phyloP scores from a whole-genome alignment of 2,797 vertebrate species.

The Scleropages formosus region DNA sequence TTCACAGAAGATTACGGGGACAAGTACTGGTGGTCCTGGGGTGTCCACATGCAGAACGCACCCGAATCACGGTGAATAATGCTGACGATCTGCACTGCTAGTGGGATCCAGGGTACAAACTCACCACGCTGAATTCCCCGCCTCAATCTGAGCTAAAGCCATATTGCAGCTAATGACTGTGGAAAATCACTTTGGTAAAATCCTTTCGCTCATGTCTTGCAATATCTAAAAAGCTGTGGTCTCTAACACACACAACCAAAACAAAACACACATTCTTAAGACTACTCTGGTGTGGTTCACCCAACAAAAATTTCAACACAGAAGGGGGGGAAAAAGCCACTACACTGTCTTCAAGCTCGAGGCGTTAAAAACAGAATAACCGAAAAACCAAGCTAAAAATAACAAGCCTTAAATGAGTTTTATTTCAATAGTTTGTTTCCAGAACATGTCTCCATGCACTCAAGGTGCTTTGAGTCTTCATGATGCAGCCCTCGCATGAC shows the following conservation, averaged over 20 bases:
- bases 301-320: no score
- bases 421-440: background rate
- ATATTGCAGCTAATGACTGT: no score
- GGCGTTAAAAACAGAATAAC: background rate
- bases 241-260: no score
- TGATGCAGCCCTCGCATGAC: background rate
- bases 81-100: no score
- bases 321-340: background rate
- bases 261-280: no score
- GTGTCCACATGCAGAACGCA: no score
- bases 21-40: no score
- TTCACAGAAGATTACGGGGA: no score
- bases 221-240: no score
- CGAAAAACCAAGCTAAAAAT: slow-evolving; percentile 11
- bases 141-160: background rate
- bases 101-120: no score
- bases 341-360: background rate
- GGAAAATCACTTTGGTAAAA: background rate
- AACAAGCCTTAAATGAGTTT: background rate
- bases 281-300: no score
- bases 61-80: no score
- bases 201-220: background rate
- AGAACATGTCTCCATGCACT: slow-evolving; percentile 57
- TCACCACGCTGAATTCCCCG: background rate
- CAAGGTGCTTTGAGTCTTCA: slow-evolving; percentile 50